phyloP scores from a whole-genome alignment of 1,140 invertebrate genomes.

The Ips typographus region DNA sequence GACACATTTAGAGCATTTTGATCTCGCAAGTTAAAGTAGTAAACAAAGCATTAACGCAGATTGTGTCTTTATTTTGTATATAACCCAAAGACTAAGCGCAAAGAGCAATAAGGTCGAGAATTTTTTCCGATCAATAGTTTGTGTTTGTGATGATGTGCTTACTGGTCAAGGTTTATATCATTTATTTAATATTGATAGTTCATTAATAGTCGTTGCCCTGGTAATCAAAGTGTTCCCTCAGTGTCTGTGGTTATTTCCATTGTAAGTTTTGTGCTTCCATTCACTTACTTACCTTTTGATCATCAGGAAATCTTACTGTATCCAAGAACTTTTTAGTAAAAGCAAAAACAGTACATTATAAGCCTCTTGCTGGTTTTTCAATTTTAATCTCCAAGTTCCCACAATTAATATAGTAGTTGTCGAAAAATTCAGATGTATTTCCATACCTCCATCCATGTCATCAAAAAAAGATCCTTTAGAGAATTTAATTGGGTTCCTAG shows the following conservation, averaged over 20 bases:
- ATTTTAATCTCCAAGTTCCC: slow-evolving; percentile 41
- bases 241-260: too few species aligned
- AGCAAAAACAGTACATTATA: slow-evolving; percentile 43
- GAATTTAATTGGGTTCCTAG: neutral
- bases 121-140: slow-evolving; percentile 12
- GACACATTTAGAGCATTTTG: too few species aligned
- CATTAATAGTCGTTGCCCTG: too few species aligned
- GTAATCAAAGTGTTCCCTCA: too few species aligned
- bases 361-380: slow-evolving; percentile 29
- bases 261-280: too few species aligned
- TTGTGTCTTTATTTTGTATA: slow-evolving; percentile 6
- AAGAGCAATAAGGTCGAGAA: slow-evolving; percentile 22
- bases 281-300: too few species aligned
- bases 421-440: slow-evolving; percentile 42
- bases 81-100: slow-evolving; percentile 9
- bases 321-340: slow-evolving; percentile 15
- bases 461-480: slow-evolving; percentile 31
- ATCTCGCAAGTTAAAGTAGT: slow-evolving; percentile 2
- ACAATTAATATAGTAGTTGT: slow-evolving; percentile 25
- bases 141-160: neutral
- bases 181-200: too few species aligned
- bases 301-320: too few species aligned
- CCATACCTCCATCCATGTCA: slow-evolving; percentile 27
- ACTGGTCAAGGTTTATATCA: too few species aligned
- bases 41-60: slow-evolving; percentile 23